Evolutionary conservation across 2,797 vertebrate species (phyloP).

Genomic region (Potorous gilbertii): DNA sequence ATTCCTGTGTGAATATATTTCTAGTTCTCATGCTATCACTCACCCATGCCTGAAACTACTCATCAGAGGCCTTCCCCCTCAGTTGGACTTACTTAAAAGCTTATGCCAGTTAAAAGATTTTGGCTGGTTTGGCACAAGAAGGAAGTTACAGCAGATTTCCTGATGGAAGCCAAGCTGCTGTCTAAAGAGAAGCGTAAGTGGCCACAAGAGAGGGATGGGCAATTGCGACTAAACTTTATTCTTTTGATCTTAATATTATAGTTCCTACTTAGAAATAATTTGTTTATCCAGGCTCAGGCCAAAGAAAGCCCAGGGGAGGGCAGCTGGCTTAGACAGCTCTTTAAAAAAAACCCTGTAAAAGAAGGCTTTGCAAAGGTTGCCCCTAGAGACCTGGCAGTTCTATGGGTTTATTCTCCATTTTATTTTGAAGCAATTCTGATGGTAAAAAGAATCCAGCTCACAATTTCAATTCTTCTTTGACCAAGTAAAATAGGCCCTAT

Average conservation of each 20-base stretch:
- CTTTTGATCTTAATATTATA: slow-evolving; percentile 9
- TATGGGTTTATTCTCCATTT: background rate
- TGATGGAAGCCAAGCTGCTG: slow-evolving; percentile 25
- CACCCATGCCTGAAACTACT: background rate
- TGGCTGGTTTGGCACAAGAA: slow-evolving; percentile 9
- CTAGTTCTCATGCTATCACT: background rate
- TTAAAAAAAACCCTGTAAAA: background rate
- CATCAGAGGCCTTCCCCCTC: background rate
- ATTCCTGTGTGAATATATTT: background rate
- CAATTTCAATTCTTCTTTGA: background rate
- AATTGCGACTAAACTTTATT: background rate
- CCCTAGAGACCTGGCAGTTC: background rate
- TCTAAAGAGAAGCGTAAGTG: slow-evolving; percentile 45
- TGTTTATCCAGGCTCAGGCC: slow-evolving; percentile 21
- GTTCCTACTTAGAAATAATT: slow-evolving; percentile 32
- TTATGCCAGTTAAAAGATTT: slow-evolving; percentile 33
- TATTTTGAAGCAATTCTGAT: background rate
- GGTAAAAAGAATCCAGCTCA: background rate
- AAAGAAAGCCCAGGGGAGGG: background rate
- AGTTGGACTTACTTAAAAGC: slow-evolving; percentile 39
- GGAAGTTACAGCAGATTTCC: slow-evolving; percentile 44
- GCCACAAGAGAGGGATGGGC: background rate
- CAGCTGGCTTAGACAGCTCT: background rate
- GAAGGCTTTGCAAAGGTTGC: background rate
- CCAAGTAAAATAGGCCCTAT: background rate